Percentiles rank a stretch among this genome's conserved stretches.
Evolutionary conservation across 2,888 invertebrate genomes (phyloP).

Genomic region (Xestia xanthographa): DNA sequence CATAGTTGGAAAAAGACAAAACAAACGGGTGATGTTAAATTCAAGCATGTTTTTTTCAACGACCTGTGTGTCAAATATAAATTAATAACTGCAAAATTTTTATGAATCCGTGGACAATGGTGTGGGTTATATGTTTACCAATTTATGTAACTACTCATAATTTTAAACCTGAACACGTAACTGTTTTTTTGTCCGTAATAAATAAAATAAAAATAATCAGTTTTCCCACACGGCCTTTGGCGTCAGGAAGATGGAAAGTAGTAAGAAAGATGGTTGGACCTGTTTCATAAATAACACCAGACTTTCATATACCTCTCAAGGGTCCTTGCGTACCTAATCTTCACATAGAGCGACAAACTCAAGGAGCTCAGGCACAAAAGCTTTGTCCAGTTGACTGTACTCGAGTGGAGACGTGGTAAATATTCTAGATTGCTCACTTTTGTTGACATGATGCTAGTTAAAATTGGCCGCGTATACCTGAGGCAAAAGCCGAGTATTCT

Average conservation of each 20-base stretch:
- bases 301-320: slow-evolving; percentile 28
- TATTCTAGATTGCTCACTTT: slow-evolving; percentile 21
- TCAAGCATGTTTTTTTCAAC: background rate
- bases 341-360: slow-evolving; percentile 22
- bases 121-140: too few relatives aligned
- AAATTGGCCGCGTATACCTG: slow-evolving; percentile 84
- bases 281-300: slow-evolving; percentile 26
- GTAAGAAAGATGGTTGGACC: slow-evolving; percentile 39
- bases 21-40: too few relatives aligned
- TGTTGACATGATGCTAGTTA: slow-evolving; percentile 7
- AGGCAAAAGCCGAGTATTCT: slow-evolving; percentile 96
- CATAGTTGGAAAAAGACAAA: background rate
- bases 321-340: slow-evolving; percentile 17
- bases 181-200: too few relatives aligned
- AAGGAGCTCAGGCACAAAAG: slow-evolving; percentile 14
- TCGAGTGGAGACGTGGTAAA: slow-evolving; percentile 7
- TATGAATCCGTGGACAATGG: too few relatives aligned
- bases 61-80: too few relatives aligned
- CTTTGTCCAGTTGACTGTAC: slow-evolving; percentile 33
- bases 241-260: slow-evolving; percentile 8
- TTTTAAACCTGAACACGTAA: too few relatives aligned
- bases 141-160: too few relatives aligned
- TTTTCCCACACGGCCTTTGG: background rate
- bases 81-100: too few relatives aligned
- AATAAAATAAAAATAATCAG: too few relatives aligned